phyloP scores from a whole-genome alignment of 2,888 invertebrate genomes.

The Gastracanthus pulcherrimus region DNA sequence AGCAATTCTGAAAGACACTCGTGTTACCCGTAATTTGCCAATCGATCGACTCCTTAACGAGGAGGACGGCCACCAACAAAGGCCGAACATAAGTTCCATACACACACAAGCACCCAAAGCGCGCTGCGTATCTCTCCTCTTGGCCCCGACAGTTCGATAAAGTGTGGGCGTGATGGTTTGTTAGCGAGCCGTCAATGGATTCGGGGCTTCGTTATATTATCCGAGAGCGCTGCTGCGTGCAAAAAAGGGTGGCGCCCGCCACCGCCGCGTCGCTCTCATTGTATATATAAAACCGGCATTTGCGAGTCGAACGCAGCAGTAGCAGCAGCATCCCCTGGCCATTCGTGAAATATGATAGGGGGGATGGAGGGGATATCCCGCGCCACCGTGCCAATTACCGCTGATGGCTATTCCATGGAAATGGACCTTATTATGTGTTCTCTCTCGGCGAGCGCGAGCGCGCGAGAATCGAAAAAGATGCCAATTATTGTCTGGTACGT shows the following conservation, averaged over 20 bases:
- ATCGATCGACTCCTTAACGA: background rate
- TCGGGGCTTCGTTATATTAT: constrained; percentile 70
- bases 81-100: no score
- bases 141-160: constrained; percentile 18
- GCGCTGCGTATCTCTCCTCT: background rate
- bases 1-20: background rate
- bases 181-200: constrained; percentile 73
- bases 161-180: constrained; percentile 66
- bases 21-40: background rate
- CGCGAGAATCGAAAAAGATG: constrained; percentile 59
- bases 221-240: constrained; percentile 58
- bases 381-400: constrained; percentile 74
- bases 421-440: constrained; percentile 75
- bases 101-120: constrained; percentile 12
- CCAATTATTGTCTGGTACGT: constrained; percentile 59
- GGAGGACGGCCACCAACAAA: background rate
- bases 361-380: constrained; percentile 60
- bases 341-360: constrained; percentile 74
- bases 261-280: constrained; percentile 15
- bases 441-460: background rate
- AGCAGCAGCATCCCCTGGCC: constrained; percentile 61
- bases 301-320: constrained; percentile 64
- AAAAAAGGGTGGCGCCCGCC: constrained; percentile 67
- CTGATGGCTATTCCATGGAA: constrained; percentile 77
- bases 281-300: constrained; percentile 70